Conservation (phyloP, 2,888 invertebrate species). For the Tricholauxania praeusta region DNA sequence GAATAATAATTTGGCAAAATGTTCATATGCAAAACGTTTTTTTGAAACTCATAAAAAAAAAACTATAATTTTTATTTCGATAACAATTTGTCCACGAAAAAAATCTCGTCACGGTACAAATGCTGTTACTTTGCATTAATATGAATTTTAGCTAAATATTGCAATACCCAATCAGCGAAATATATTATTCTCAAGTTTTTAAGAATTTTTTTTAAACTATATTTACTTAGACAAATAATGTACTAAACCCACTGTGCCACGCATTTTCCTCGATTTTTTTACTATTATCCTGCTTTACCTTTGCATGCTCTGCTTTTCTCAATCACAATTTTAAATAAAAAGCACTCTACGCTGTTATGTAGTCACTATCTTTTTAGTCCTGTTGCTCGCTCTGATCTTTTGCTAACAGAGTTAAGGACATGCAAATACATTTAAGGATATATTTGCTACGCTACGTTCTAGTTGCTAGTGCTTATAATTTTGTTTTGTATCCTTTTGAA, state of each 20-base stretch:
- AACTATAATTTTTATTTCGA: no score
- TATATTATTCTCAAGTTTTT: no score
- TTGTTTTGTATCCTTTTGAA: neutral
- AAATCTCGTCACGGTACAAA: no score
- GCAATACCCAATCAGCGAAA: no score
- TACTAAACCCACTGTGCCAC: neutral
- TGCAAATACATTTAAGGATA: neutral
- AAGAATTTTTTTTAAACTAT: neutral
- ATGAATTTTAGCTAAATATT: no score
- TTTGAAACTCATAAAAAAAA: no score
- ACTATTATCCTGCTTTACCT: neutral
- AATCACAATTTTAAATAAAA: constrained; percentile 31
- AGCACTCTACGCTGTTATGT: constrained; percentile 10
- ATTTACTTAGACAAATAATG: neutral
- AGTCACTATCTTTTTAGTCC: neutral
- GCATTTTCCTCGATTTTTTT: constrained; percentile 3
- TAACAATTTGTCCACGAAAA: no score
- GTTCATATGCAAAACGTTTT: no score
- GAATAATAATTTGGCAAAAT: no score
- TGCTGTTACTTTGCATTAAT: no score
- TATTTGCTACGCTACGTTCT: neutral
- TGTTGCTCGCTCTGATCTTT: neutral
- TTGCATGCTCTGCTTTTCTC: neutral
- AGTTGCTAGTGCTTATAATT: neutral
- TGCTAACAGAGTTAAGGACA: neutral